Evolutionary conservation across 1,140 invertebrate species (phyloP).

Genomic region (Macrosteles quadrilineatus): DNA sequence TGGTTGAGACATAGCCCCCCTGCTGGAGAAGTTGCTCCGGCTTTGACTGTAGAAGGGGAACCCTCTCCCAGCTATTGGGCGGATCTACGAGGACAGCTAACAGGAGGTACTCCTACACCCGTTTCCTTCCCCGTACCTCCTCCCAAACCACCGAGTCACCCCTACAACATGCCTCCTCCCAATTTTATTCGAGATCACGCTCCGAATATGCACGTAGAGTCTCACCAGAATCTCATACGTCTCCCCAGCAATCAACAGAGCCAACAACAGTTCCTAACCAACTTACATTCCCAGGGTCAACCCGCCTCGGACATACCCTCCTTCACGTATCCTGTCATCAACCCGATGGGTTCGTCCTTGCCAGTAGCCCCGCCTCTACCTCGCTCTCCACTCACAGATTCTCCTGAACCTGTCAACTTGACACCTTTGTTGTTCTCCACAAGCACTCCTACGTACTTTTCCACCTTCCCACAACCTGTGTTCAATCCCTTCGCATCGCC

Average conservation of each 20-base stretch:
- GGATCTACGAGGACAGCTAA: conserved; percentile 12
- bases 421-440: neutral
- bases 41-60: neutral
- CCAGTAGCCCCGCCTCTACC: too few relatives aligned
- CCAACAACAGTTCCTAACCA: conserved; percentile 46
- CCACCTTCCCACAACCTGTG: conserved; percentile 27
- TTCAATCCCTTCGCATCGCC: conserved; percentile 34
- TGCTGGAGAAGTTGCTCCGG: neutral
- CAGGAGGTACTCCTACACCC: conserved; percentile 21
- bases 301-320: conserved; percentile 34
- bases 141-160: too few relatives aligned
- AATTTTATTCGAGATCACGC: conserved; percentile 30
- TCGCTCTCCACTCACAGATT: conserved; percentile 28
- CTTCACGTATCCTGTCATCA: conserved; percentile 35
- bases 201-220: conserved; percentile 40
- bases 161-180: too few relatives aligned
- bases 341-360: conserved; percentile 28
- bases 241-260: conserved; percentile 48
- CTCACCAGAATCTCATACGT: conserved; percentile 47
- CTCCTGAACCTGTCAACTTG: conserved; percentile 25
- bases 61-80: neutral
- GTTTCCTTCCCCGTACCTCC: too few relatives aligned
- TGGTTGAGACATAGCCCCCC: conserved; percentile 21
- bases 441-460: neutral
- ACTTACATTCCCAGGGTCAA: conserved; percentile 30